phyloP scores from a whole-genome alignment of 2,113 vertebrate species.

The Pogonocichla stellata region DNA sequence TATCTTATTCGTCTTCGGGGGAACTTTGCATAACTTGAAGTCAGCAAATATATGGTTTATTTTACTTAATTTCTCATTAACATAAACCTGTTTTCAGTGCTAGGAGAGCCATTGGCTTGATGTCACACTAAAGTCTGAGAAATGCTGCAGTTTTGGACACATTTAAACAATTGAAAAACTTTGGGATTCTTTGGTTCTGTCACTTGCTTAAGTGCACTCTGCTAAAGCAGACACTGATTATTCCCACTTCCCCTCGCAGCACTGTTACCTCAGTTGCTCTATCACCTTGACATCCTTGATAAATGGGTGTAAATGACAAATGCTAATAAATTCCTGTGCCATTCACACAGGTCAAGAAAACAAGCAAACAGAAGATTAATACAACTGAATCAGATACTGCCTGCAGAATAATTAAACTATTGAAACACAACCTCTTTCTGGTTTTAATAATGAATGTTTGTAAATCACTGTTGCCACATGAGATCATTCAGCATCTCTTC shows the following conservation, averaged over 20 bases:
- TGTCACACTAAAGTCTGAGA: neutral
- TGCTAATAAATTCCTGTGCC: neutral
- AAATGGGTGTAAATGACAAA: neutral
- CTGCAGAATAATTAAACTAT: constrained; percentile 9
- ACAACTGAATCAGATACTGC: neutral
- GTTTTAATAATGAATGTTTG: neutral
- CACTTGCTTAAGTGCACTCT: neutral
- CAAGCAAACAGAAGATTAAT: constrained; percentile 15
- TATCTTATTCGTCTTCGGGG: neutral
- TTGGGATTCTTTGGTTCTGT: neutral
- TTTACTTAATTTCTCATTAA: neutral
- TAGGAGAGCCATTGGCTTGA: neutral
- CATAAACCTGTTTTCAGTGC: neutral
- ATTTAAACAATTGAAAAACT: neutral
- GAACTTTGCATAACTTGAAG: neutral
- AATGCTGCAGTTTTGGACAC: neutral
- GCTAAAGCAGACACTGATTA: neutral
- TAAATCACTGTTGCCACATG: constrained; percentile 25
- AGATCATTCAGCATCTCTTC: constrained; percentile 1
- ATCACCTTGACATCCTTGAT: neutral
- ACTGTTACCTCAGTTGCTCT: neutral
- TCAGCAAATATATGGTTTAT: neutral
- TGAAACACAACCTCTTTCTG: neutral
- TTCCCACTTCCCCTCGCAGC: neutral
- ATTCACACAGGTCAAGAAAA: constrained; percentile 22